Evolutionary conservation across 2,797 vertebrate genomes (phyloP), one percentile per base, ranked within the genome.

Genomic region (Chaunax sp.): DNA sequence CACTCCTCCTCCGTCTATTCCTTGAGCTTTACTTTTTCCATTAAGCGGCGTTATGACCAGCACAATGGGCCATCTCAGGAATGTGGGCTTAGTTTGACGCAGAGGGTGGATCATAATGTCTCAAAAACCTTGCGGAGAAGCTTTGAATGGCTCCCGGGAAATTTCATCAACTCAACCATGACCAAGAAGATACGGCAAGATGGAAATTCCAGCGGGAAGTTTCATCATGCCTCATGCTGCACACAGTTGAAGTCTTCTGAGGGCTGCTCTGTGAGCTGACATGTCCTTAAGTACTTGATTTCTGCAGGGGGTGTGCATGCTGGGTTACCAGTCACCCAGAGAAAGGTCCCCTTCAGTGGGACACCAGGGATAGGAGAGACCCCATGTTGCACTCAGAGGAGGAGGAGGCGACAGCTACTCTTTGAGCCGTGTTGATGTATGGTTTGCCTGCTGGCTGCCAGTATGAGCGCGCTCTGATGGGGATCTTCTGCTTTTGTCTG

Each of bases 401-500:
- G 43, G 25, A 65, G 40, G 61, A 70, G 47, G 65, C 75, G 54
- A 33, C 57, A 28, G 51, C 35, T 72, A 72, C 50, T 56, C 53
- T 66, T 56, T 49, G 41, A 51, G 60, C 51, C 28, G 33, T 28
- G 44, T 12, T 23, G 38, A 47, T 19, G 41, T 37, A 47, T 40
- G 26, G 56, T 54, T 64, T 25, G 37, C 58, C 68, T 69, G 57
- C 75, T 56, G 45, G 73, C 70, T 70, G 63, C 56, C 54, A 41
- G 38, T 33, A 14, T 62, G 73, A 72, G 83, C 25, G 33, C 10
- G 4, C 63, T 84, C 62, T 77, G 84, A 83, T 64, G 55, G 65
- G 81, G 86, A 90, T 80, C 83, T 68, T 69, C 59, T 71, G 23
- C 65, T 79, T 65, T 89, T 86, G 41, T 88, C 53, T 83, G 66